Conservation (phyloP, 1,140 invertebrate genomes). For the Ridgeia piscesae region DNA sequence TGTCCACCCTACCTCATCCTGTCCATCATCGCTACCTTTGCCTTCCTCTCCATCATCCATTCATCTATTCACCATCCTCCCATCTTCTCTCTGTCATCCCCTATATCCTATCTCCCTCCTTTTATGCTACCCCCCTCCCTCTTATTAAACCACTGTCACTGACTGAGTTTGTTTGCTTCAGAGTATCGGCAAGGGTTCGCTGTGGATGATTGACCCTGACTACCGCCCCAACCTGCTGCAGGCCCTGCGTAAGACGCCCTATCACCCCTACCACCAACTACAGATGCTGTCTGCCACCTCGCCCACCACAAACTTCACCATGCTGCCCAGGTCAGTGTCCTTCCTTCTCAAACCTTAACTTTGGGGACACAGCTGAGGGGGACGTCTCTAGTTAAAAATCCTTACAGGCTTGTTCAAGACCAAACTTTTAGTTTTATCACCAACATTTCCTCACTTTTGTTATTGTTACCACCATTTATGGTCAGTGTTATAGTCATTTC, state of each 20-base stretch:
- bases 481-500: neutral
- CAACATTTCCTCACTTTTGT: neutral
- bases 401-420: neutral
- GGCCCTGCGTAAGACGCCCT: conserved; percentile 79
- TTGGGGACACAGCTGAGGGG: neutral
- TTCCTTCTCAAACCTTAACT: neutral
- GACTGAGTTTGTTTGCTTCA: conserved; percentile 48
- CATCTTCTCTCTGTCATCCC: too few species aligned
- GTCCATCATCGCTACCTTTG: too few species aligned
- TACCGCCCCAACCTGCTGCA: conserved; percentile 83
- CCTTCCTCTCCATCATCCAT: too few species aligned
- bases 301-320: conserved; percentile 16
- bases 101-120: too few species aligned
- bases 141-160: neutral
- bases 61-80: too few species aligned
- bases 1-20: too few species aligned
- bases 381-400: neutral
- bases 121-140: neutral
- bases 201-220: conserved; percentile 92
- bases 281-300: conserved; percentile 56
- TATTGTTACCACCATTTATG: neutral
- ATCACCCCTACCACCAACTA: conserved; percentile 69
- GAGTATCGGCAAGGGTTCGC: conserved; percentile 89
- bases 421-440: neutral
- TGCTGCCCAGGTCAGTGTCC: neutral